These are phyloP conservation scores for Rapana venosa DNA, from an alignment of 2,888 invertebrate species.

Conservation along the genomic window DNA sequence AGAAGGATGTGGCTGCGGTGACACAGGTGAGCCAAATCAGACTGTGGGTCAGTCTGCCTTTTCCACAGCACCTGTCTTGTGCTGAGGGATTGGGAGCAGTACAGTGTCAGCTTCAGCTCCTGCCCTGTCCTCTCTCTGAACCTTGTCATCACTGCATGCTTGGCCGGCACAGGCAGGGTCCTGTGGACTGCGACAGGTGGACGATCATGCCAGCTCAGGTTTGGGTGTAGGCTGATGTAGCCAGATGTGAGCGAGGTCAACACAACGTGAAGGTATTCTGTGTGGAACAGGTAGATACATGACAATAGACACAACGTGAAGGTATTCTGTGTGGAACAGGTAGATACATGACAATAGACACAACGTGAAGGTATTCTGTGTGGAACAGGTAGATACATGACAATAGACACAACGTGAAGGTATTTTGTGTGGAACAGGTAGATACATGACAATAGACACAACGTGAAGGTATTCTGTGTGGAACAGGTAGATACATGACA, in stretches of 20 bases:
- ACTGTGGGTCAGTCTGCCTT: not conserved
- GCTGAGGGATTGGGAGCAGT: not conserved
- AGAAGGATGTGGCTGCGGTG: not conserved
- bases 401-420: too few relatives aligned
- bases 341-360: too few relatives aligned
- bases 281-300: too few relatives aligned
- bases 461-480: too few relatives aligned
- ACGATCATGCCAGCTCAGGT: not conserved
- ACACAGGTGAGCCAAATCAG: not conserved
- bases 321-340: too few relatives aligned
- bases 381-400: too few relatives aligned
- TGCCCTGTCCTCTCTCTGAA: not conserved
- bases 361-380: too few relatives aligned
- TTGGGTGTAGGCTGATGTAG: not conserved
- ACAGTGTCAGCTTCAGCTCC: not conserved
- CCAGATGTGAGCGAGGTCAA: not conserved
- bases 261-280: not conserved
- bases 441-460: too few relatives aligned
- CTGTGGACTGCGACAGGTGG: not conserved
- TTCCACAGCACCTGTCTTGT: not conserved
- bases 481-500: too few relatives aligned
- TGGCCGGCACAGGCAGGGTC: not conserved
- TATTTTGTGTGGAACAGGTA: too few relatives aligned
- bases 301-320: too few relatives aligned
- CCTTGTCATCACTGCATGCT: not conserved